Evolutionary conservation across 2,797 vertebrate species (phyloP).

Genomic region (Tenualosa thibaudeaui): DNA sequence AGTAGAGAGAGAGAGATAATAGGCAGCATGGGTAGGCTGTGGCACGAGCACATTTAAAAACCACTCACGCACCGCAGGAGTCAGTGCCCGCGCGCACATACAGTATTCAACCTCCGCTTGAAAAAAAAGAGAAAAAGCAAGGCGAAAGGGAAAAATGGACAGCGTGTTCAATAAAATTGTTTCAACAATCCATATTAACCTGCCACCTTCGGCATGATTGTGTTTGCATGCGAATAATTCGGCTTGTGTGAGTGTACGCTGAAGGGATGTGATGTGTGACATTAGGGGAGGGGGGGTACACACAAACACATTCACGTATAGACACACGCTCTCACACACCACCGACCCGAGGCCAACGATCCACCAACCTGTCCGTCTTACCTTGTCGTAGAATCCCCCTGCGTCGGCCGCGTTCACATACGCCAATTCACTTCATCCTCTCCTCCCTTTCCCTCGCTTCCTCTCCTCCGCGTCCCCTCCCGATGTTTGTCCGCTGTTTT

Average conservation of each 20-base stretch:
- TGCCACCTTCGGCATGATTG: conserved; percentile 11
- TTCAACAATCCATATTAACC: neutral
- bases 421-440: conserved; percentile 30
- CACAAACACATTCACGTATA: neutral
- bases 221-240: conserved; percentile 1
- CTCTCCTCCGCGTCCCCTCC: neutral
- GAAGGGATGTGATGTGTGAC: neutral
- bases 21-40: conserved; percentile 18
- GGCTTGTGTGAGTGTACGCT: neutral
- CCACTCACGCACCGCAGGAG: conserved; percentile 41
- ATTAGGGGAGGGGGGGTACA: neutral
- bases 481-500: conserved; percentile 20
- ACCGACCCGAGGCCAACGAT: neutral
- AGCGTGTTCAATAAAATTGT: neutral
- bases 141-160: neutral
- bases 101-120: neutral
- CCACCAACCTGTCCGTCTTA: neutral
- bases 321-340: neutral
- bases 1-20: conserved; percentile 29
- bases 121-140: neutral
- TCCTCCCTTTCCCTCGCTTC: neutral
- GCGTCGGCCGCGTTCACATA: conserved; percentile 5
- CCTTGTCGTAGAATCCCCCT: neutral
- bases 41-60: conserved; percentile 47
- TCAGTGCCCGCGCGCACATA: conserved; percentile 25